Evolutionary conservation across 2,797 vertebrate genomes (phyloP).

Genomic region (Danio kyathit): DNA sequence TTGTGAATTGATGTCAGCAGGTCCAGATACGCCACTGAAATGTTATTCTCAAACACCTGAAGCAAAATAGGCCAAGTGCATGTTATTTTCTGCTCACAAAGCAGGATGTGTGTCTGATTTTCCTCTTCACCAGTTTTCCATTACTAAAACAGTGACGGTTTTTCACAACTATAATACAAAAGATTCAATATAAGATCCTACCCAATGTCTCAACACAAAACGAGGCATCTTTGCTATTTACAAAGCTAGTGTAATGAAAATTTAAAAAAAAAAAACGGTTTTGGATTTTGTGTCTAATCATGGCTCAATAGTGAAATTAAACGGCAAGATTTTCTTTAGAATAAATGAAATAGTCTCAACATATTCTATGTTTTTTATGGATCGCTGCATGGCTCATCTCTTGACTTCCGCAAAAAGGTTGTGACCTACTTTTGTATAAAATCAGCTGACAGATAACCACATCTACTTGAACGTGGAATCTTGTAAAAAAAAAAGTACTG

Average conservation of each 20-base stretch:
- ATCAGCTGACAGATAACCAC: slow-evolving; percentile 10
- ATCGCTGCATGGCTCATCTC: neutral
- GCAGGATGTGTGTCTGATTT: neutral
- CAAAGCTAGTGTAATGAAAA: neutral
- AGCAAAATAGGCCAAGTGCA: slow-evolving; percentile 17
- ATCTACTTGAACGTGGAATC: neutral
- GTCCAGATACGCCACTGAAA: slow-evolving; percentile 1
- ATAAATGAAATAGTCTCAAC: neutral
- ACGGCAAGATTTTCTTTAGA: neutral
- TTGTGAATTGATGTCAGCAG: neutral
- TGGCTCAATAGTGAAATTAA: neutral
- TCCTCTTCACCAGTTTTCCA: neutral
- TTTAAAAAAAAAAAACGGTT: neutral
- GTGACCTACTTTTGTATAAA: slow-evolving; percentile 11
- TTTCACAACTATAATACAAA: neutral
- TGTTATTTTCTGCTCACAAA: slow-evolving; percentile 33
- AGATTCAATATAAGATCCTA: neutral
- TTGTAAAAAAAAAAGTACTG: slow-evolving; percentile 1
- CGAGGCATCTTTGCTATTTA: slow-evolving; percentile 8
- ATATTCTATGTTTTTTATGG: neutral
- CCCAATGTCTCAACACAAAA: neutral
- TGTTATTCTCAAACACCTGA: slow-evolving; percentile 1
- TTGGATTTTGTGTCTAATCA: neutral
- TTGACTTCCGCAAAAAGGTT: neutral
- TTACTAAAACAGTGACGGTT: slow-evolving; percentile 1